phyloP scores from a whole-genome alignment of 2,888 invertebrate genomes.

The Theodoxus fluviatilis region DNA sequence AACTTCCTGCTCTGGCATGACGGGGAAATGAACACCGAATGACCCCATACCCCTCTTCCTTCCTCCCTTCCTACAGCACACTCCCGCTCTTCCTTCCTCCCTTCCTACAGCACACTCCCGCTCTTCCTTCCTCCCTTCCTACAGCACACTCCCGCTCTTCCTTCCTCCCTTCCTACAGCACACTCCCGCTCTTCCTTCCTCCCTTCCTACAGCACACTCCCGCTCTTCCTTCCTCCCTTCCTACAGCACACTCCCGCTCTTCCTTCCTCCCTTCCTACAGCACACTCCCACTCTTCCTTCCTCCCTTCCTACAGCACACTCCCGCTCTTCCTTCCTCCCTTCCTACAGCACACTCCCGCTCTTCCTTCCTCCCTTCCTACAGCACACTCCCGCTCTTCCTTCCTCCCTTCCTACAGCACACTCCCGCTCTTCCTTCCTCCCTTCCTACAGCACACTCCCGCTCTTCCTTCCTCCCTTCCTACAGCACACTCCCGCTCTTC shows the following conservation, averaged over 20 bases:
- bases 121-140: no score
- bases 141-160: no score
- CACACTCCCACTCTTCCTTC: neutral
- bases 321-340: constrained; percentile 7
- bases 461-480: neutral
- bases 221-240: no score
- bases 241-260: neutral
- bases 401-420: constrained; percentile 8
- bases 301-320: constrained; percentile 16
- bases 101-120: no score
- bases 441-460: neutral
- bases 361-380: neutral
- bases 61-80: no score
- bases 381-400: neutral
- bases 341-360: neutral
- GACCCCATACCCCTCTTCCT: no score
- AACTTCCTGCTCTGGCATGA: no score
- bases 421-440: constrained; percentile 14
- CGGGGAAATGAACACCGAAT: no score
- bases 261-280: neutral
- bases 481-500: neutral
- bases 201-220: no score
- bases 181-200: no score
- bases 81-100: no score
- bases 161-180: no score